These are phyloP conservation scores for Euzetes globulus DNA, from an alignment of 2,888 invertebrate species.

Conservation along the genomic window DNA sequence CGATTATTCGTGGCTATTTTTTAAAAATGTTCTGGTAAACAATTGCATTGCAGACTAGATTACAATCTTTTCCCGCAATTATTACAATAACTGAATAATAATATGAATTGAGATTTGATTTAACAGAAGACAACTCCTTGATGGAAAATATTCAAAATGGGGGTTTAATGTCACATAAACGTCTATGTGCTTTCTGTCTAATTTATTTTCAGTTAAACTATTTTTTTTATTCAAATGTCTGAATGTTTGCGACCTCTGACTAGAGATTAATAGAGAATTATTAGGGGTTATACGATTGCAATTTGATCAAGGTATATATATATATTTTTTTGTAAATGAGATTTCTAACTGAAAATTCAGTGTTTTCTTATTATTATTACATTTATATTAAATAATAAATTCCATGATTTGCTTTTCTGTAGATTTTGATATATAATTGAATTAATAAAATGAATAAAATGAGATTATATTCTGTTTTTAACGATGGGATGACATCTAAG, in stretches of 20 bases:
- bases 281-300: neutral
- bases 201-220: neutral
- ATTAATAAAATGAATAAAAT: neutral
- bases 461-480: neutral
- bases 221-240: neutral
- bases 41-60: conserved; percentile 26
- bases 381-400: neutral
- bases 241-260: conserved; percentile 19
- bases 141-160: too few species aligned
- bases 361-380: too few species aligned
- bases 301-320: neutral
- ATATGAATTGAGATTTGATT: neutral
- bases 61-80: neutral
- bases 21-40: neutral
- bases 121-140: too few species aligned
- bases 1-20: too few species aligned
- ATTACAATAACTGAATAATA: neutral
- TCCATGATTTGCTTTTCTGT: neutral
- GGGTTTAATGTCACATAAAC: too few species aligned
- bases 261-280: conserved; percentile 16
- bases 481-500: neutral
- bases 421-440: neutral
- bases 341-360: neutral
- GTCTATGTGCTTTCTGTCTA: neutral
- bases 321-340: neutral